Percentiles rank a stretch among this genome's conserved stretches.
Evolutionary conservation across 2,888 invertebrate genomes (phyloP).

Genomic region (Brenthis ino): DNA sequence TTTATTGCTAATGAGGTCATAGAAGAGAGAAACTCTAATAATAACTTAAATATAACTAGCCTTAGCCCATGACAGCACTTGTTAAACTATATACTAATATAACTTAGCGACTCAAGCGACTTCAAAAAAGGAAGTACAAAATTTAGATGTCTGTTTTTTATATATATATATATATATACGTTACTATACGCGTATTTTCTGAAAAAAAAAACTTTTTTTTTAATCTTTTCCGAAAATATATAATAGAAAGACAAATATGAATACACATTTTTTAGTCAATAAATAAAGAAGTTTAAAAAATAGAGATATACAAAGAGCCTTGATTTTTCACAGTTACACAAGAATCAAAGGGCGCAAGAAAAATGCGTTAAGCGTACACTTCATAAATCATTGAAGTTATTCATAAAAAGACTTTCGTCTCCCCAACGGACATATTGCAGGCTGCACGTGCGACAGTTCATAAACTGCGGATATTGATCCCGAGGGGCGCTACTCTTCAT

Average conservation of each 20-base stretch:
- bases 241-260: too few relatives aligned
- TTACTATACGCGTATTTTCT: too few relatives aligned
- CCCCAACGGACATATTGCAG: slow-evolving; percentile 73
- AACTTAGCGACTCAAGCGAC: too few relatives aligned
- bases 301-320: background rate
- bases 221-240: too few relatives aligned
- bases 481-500: slow-evolving; percentile 67
- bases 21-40: background rate
- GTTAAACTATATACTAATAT: too few relatives aligned
- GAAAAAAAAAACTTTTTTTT: too few relatives aligned
- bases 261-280: background rate
- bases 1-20: background rate
- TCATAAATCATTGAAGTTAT: slow-evolving; percentile 80
- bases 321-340: slow-evolving; percentile 34
- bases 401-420: slow-evolving; percentile 77
- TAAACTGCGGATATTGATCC: slow-evolving; percentile 75
- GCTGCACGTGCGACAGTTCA: slow-evolving; percentile 77
- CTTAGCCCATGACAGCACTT: too few relatives aligned
- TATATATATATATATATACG: too few relatives aligned
- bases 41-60: too few relatives aligned
- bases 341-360: slow-evolving; percentile 48
- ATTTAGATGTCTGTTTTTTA: too few relatives aligned
- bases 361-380: slow-evolving; percentile 54
- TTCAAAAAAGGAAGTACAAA: too few relatives aligned
- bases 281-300: background rate